Conservation (phyloP, 2,113 vertebrate species). For the Ornithorhynchus anatinus region DNA sequence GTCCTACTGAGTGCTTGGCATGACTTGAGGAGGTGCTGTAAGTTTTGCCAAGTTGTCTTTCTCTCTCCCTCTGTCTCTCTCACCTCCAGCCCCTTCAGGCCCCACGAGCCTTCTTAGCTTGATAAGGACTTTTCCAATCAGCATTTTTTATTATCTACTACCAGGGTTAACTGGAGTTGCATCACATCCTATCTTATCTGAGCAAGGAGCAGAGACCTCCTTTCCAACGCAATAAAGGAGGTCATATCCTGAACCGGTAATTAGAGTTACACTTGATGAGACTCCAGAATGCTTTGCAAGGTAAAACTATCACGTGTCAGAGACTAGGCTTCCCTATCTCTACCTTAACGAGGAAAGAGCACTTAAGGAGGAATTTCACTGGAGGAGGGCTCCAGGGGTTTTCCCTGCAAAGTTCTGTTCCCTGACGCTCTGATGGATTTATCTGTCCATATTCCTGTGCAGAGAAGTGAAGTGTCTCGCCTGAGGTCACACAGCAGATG, state of each 20-base stretch:
- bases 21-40: too few relatives aligned
- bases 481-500: too few relatives aligned
- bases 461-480: too few relatives aligned
- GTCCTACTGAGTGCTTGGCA: too few relatives aligned
- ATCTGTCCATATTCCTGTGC: neutral
- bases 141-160: slow-evolving; percentile 67
- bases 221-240: slow-evolving; percentile 58
- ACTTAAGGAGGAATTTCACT: slow-evolving; percentile 12
- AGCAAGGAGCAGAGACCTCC: slow-evolving; percentile 48
- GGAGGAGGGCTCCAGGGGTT: neutral
- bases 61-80: neutral
- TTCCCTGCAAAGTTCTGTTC: neutral
- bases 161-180: slow-evolving; percentile 64
- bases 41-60: too few relatives aligned
- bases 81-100: neutral
- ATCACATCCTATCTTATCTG: slow-evolving; percentile 75
- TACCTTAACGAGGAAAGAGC: slow-evolving; percentile 23
- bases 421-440: neutral
- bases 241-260: slow-evolving; percentile 66
- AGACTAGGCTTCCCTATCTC: neutral
- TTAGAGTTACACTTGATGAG: slow-evolving; percentile 62
- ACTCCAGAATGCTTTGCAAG: slow-evolving; percentile 45
- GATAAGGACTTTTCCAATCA: slow-evolving; percentile 79
- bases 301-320: slow-evolving; percentile 26
- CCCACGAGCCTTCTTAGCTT: slow-evolving; percentile 42